Percentiles rank a stretch among this genome's conserved stretches.
phyloP scores from a whole-genome alignment of 2,888 invertebrate genomes.

The Chirona hameri region DNA sequence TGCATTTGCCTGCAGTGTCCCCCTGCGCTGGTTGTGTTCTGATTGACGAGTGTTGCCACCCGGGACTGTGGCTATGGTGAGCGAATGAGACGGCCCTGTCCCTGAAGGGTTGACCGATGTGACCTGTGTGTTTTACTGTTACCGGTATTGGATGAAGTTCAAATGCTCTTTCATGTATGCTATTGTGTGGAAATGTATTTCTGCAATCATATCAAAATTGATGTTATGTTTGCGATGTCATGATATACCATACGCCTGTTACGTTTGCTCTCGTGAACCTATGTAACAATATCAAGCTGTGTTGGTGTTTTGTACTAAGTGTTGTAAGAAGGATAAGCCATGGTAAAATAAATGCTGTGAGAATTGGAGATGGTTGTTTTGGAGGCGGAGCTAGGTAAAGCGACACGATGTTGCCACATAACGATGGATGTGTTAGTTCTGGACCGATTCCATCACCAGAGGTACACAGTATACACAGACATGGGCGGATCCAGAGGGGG shows the following conservation, averaged over 20 bases:
- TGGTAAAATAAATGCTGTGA: background rate
- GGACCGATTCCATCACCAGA: too few relatives aligned
- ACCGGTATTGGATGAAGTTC: background rate
- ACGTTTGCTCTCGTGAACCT: background rate
- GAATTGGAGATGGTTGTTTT: background rate
- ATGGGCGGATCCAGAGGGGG: too few relatives aligned
- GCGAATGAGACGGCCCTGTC: background rate
- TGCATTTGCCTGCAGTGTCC: background rate
- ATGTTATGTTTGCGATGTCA: background rate
- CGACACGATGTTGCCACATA: too few relatives aligned
- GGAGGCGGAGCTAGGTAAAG: too few relatives aligned
- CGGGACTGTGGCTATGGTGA: background rate
- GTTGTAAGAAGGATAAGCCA: background rate
- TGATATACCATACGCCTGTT: background rate
- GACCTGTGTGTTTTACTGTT: background rate
- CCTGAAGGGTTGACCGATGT: background rate
- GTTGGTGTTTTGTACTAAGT: constrained; percentile 12
- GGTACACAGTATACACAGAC: too few relatives aligned
- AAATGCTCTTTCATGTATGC: background rate
- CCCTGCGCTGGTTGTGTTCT: background rate
- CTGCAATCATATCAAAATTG: background rate
- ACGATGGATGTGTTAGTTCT: too few relatives aligned
- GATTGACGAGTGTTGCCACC: background rate
- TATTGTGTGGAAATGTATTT: background rate
- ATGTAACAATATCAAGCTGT: background rate